Conservation (phyloP, 2,888 invertebrate genomes). For the Miltochrista miniata region DNA sequence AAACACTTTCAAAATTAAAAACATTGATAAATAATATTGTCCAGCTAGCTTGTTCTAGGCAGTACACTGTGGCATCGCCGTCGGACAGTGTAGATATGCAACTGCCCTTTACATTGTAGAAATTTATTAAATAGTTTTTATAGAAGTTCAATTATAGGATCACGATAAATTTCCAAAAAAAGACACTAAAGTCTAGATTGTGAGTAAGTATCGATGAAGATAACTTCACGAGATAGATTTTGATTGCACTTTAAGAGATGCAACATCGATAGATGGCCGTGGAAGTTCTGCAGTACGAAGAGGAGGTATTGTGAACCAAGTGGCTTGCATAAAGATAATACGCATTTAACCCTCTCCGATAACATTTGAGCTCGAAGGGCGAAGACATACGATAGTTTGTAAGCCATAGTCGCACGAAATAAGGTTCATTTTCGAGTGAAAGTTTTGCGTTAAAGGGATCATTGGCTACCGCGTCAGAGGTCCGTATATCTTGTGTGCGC, state of each 20-base stretch:
- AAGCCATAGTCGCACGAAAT: conserved; percentile 47
- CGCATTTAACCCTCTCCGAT: conserved; percentile 71
- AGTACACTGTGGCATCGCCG: too few relatives aligned
- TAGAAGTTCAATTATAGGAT: too few relatives aligned
- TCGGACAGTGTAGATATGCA: too few relatives aligned
- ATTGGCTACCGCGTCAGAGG: conserved; percentile 73
- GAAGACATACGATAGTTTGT: conserved; percentile 39
- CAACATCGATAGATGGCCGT: conserved; percentile 74
- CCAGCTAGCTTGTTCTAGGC: too few relatives aligned
- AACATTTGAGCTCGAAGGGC: conserved; percentile 60
- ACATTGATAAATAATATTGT: too few relatives aligned
- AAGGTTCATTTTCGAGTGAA: conserved; percentile 53
- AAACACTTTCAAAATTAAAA: too few relatives aligned
- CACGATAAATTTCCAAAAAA: too few relatives aligned
- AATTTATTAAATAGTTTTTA: too few relatives aligned
- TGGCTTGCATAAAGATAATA: conserved; percentile 83
- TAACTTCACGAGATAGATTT: conserved; percentile 50
- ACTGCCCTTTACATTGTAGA: too few relatives aligned
- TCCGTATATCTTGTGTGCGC: conserved; percentile 82
- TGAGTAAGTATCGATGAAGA: conserved; percentile 45
- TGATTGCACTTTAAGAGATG: conserved; percentile 67
- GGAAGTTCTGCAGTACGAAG: conserved; percentile 71
- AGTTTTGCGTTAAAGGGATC: conserved; percentile 57
- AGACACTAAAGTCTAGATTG: too few relatives aligned
- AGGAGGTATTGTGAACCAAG: conserved; percentile 80